These are phyloP conservation scores for Uria lomvia DNA, from an alignment of 2,113 vertebrate species.

Conservation along the genomic window DNA sequence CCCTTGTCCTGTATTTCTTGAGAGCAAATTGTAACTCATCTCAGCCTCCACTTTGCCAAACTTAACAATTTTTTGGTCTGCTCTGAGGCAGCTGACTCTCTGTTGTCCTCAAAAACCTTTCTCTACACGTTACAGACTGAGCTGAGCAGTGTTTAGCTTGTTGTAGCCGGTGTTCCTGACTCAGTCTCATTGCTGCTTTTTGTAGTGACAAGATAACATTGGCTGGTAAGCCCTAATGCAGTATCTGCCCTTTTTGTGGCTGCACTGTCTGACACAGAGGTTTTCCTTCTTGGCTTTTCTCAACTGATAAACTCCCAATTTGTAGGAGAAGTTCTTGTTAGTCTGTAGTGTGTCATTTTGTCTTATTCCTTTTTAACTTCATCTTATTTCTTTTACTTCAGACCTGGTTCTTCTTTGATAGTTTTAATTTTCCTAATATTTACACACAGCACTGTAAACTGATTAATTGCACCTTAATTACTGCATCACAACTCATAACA, in stretches of 20 bases:
- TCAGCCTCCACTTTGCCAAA: not conserved
- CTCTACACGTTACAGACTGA: rapidly evolving
- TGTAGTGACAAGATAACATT: not conserved
- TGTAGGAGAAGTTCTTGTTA: not conserved
- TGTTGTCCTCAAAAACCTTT: not conserved
- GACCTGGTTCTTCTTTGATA: not conserved
- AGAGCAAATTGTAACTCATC: not conserved
- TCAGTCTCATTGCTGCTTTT: not conserved
- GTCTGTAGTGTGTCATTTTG: not conserved
- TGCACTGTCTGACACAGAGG: not conserved
- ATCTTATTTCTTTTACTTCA: not conserved
- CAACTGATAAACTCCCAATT: not conserved
- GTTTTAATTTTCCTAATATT: not conserved
- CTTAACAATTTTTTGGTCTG: not conserved
- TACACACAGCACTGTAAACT: not conserved
- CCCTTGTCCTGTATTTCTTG: not conserved
- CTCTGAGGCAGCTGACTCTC: not conserved
- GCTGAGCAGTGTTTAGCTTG: not conserved
- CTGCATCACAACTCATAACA: not conserved
- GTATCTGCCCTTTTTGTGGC: not conserved
- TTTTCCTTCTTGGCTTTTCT: not conserved
- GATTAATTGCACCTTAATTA: not conserved
- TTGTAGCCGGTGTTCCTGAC: not conserved
- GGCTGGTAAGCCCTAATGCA: not conserved
- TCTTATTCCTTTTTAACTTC: not conserved